phyloP scores from a whole-genome alignment of 2,113 vertebrate species.

The Chlorodrepanis virens region DNA sequence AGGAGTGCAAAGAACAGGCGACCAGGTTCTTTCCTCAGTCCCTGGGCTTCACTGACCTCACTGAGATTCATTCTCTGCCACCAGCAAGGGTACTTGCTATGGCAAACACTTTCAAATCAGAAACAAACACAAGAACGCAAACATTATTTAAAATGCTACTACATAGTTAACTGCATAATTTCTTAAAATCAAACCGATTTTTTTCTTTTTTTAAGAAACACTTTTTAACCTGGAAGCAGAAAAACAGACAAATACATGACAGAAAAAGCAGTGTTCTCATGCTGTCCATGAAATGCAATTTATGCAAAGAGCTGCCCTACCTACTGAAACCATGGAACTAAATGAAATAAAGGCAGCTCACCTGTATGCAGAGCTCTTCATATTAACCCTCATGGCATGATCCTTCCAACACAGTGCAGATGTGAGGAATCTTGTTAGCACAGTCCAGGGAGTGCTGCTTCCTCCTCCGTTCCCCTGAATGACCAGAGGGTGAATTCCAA shows the following conservation, averaged over 20 bases:
- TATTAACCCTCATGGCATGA: rapidly evolving
- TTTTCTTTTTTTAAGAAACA: neutral
- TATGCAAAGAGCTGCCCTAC: neutral
- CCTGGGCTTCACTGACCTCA: neutral
- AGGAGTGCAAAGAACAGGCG: neutral
- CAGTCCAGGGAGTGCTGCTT: neutral
- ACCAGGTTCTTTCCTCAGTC: neutral
- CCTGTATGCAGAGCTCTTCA: rapidly evolving
- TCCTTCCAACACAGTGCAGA: neutral
- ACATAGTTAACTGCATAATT: neutral
- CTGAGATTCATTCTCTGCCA: neutral
- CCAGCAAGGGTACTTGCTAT: neutral
- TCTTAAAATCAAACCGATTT: neutral
- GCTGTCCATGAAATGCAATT: neutral
- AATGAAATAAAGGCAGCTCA: neutral
- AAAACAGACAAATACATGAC: neutral
- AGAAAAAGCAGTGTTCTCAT: neutral
- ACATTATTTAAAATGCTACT: neutral
- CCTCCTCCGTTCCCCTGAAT: neutral
- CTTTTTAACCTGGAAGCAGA: neutral
- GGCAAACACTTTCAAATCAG: neutral
- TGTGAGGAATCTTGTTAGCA: rapidly evolving
- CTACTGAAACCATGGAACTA: neutral
- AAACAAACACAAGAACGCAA: neutral
- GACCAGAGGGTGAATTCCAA: neutral